Conservation (phyloP, 2,113 vertebrate species). For the Micromys minutus region DNA sequence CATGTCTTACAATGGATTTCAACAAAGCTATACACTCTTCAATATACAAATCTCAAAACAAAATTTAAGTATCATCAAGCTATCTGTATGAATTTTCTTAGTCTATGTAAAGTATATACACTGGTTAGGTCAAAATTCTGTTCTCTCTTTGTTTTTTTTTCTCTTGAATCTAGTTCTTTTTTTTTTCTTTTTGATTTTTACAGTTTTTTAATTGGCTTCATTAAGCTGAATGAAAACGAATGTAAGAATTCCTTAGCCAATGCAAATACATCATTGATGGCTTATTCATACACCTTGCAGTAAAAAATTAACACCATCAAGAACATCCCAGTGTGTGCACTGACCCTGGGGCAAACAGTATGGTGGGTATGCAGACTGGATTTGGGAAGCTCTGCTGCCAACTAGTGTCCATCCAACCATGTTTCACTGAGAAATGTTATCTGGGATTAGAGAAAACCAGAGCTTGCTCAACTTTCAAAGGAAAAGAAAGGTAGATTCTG, state of each 20-base stretch:
- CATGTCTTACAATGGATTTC: too few species aligned
- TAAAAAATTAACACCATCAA: slow-evolving; percentile 89
- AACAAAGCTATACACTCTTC: too few species aligned
- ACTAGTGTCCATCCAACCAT: not conserved
- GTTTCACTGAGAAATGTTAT: not conserved
- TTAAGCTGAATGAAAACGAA: slow-evolving; percentile 93
- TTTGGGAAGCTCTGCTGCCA: too few species aligned
- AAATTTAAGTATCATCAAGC: too few species aligned
- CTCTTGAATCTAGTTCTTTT: too few species aligned
- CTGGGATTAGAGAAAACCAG: not conserved
- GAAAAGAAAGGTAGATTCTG: not conserved
- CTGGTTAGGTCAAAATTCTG: too few species aligned
- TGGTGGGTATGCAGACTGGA: not conserved
- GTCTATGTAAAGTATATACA: too few species aligned
- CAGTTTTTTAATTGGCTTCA: slow-evolving; percentile 98
- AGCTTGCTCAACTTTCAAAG: not conserved
- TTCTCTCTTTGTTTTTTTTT: too few species aligned
- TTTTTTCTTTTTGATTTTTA: too few species aligned
- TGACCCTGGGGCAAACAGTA: not conserved
- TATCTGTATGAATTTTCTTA: too few species aligned
- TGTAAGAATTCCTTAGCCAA: slow-evolving; percentile 88
- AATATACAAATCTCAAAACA: too few species aligned
- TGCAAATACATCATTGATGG: slow-evolving; percentile 88
- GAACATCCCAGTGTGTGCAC: not conserved
- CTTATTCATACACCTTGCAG: slow-evolving; percentile 85